A percentile compares a stretch with the other conserved stretches of the same genome.
phyloP scores from a whole-genome alignment of 2,888 invertebrate species.

The Sarcophaga carnaria region DNA sequence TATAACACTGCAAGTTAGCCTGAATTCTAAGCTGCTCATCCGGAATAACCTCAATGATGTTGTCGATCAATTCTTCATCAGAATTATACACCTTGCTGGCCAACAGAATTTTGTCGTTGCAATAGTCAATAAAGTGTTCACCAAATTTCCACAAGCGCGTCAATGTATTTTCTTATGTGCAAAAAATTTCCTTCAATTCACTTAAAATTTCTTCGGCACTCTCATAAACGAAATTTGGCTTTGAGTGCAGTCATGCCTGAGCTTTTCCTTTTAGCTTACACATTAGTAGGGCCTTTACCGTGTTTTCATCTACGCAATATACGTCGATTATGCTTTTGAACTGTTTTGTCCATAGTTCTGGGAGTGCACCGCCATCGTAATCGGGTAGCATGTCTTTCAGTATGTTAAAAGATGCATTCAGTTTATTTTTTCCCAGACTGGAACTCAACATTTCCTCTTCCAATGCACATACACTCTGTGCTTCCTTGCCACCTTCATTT shows the following conservation, averaged over 20 bases:
- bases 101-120: conserved; percentile 47
- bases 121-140: conserved; percentile 36
- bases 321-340: conserved; percentile 13
- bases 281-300: conserved; percentile 23
- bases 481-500: too few species aligned
- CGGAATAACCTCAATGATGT: conserved; percentile 16
- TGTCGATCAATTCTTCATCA: conserved; percentile 20
- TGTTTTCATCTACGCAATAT: conserved; percentile 2
- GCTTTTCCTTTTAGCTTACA: conserved; percentile 43
- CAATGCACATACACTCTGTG: too few species aligned
- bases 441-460: too few species aligned
- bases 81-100: neutral
- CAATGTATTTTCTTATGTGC: conserved; percentile 26
- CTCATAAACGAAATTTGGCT: conserved; percentile 29
- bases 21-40: conserved; percentile 47
- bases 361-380: conserved; percentile 17
- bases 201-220: conserved; percentile 1
- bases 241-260: conserved; percentile 49
- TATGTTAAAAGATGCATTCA: neutral
- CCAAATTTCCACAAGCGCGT: conserved; percentile 30
- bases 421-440: too few species aligned
- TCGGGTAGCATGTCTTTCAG: conserved; percentile 35
- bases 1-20: conserved; percentile 58
- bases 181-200: conserved; percentile 28
- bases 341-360: conserved; percentile 25